Evolutionary conservation across 2,888 invertebrate species (phyloP).

Genomic region (Microplitis manilae): DNA sequence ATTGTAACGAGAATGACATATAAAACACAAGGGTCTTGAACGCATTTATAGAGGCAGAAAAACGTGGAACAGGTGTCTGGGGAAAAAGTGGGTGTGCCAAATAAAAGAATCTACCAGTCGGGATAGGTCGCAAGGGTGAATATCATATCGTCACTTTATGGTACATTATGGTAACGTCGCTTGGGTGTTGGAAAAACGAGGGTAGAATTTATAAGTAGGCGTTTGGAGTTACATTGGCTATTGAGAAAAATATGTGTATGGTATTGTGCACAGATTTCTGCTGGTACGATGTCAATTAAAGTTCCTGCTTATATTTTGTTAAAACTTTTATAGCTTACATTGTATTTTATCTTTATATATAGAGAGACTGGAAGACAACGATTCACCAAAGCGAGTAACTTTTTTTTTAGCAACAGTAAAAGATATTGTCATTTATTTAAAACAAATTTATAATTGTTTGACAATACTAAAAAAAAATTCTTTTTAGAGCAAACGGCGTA

Average conservation of each 20-base stretch:
- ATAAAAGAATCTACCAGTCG: slow-evolving; percentile 34
- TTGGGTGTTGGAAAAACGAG: slow-evolving; percentile 38
- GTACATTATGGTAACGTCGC: slow-evolving; percentile 54
- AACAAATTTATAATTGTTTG: no score
- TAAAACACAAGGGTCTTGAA: background rate
- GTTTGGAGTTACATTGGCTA: slow-evolving; percentile 22
- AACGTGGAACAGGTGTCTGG: slow-evolving; percentile 64
- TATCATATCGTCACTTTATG: slow-evolving; percentile 66
- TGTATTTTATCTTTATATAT: slow-evolving; percentile 10
- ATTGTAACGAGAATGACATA: slow-evolving; percentile 1
- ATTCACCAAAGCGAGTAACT: no score
- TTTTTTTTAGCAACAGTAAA: no score
- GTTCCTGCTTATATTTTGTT: slow-evolving; percentile 34
- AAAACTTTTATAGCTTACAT: slow-evolving; percentile 40
- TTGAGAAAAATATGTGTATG: slow-evolving; percentile 13
- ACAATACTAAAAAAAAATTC: no score
- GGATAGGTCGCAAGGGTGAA: slow-evolving; percentile 57
- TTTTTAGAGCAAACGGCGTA: no score
- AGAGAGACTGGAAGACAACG: no score
- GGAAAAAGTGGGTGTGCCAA: slow-evolving; percentile 38
- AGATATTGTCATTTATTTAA: no score
- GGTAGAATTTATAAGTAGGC: slow-evolving; percentile 40
- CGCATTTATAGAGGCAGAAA: background rate
- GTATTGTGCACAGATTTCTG: slow-evolving; percentile 28
- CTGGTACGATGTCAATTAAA: slow-evolving; percentile 37